A percentile compares a stretch with the other conserved stretches of the same genome.
phyloP scores from a whole-genome alignment of 2,888 invertebrate species.

The Amphipyra tragopoginis region DNA sequence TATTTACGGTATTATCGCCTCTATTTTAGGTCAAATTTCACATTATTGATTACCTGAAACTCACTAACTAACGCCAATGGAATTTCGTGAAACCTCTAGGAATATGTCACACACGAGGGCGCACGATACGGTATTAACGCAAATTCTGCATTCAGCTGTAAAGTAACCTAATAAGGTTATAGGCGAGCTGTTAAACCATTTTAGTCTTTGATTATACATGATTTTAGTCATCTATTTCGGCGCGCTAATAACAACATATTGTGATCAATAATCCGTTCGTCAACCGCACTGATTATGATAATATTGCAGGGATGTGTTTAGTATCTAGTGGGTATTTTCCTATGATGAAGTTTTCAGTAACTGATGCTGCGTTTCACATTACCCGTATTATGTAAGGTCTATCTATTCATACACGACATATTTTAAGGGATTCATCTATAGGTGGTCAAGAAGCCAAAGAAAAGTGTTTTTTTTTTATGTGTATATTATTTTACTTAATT shows the following conservation, averaged over 20 bases:
- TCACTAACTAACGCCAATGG: constrained; percentile 18
- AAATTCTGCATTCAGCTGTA: constrained; percentile 27
- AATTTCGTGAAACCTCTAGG: constrained; percentile 31
- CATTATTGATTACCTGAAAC: constrained; percentile 28
- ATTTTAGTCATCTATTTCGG: no score
- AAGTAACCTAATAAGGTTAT: constrained; percentile 28
- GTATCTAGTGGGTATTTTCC: not conserved
- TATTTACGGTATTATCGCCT: not conserved
- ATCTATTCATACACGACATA: no score
- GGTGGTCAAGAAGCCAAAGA: no score
- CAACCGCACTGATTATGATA: no score
- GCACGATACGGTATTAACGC: constrained; percentile 14
- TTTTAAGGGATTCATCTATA: no score
- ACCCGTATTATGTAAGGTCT: no score
- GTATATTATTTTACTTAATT: no score
- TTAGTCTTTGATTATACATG: no score
- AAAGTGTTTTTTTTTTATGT: no score
- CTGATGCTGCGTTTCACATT: not conserved
- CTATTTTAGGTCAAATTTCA: constrained; percentile 15
- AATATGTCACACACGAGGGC: constrained; percentile 31
- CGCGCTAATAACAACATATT: no score
- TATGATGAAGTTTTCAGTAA: not conserved
- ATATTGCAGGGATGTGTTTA: not conserved
- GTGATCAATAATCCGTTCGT: no score
- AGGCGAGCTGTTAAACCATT: not conserved